Evolutionary conservation across 1,140 invertebrate genomes (phyloP), one percentile per base, ranked within the genome.

Genomic region (Drosophila kurseongensis): DNA sequence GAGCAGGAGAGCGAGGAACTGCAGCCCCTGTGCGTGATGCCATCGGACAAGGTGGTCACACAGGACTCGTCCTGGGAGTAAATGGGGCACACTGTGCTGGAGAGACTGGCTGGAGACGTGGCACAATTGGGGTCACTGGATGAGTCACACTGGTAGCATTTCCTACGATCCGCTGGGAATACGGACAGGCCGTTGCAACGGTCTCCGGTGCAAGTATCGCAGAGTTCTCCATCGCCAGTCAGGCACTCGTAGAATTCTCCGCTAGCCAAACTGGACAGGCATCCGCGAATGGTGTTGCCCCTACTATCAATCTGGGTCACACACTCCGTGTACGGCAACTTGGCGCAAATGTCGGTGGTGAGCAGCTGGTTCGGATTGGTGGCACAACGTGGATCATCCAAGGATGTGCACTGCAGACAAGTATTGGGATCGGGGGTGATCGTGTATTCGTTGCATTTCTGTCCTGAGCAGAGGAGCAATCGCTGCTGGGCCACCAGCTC

Each of bases 91-190:
- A 84, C 69, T 4, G 62, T 32, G 36, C 75, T 84, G 41, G 68
- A 80, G 16, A 62, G 58, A 52, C 78, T 92, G 7, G 59, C 58
- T 9, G 91, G 90, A 1, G 80, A 14, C 0, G 52, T 23, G 12
- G 69, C 62, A 35, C 91, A 92, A 0, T 29, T 35, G 5, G 67
- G 14, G 23, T 65, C 47, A 1, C 9, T 76, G 0, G 61, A 13
- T 0, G 91, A 91, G 16, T 83, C 71, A 23, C 91, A 92, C 47
- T 91, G 88, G 32, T 80, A 78, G 40, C 91, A 92, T 16, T 41
- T 57, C 2, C 61, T 58, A 8, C 91, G 81, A 23, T 76, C 32
- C 0, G 58, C 41, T 0, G 91, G 91, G 32, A 71, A 91, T 0
- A 92, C 88, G 14, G 42, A 80, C 1, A 91, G 10, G 0, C 73